Evolutionary conservation across 2,113 vertebrate species (phyloP), one percentile per base, ranked within the genome.

Genomic region (Eubucco bourcierii): DNA sequence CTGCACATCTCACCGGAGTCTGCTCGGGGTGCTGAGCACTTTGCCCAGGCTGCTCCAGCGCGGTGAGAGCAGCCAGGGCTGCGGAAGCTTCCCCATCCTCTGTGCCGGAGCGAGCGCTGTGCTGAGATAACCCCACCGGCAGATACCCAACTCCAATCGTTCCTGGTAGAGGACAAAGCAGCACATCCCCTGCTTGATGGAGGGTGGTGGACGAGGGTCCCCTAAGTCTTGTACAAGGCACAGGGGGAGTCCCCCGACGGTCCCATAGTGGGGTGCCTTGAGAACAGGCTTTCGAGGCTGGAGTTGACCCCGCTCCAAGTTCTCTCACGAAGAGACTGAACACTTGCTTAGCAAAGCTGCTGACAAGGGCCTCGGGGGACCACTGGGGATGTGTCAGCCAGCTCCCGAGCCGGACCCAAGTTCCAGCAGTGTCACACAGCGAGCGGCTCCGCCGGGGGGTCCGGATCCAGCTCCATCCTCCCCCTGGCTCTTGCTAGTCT

Each of bases 291-390:
- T 19, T 37, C 0, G 2, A 44, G 16, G n/a, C 66, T 75, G 87
- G 31, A 8, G 24, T 12, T 87, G 56, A 66, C 64, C 68, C 58
- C 1, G 0, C 41, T 93, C 74, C 82, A 23, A 64, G 50, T 71
- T 78, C 34, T 0, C 25, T 90, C n/a, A 2, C 61, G 3, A 4
- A 1, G 44, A 80, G 74, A 77, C 83, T 29, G 6, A 94, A 55
- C 90, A 73, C 88, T 91, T 84, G 85, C 81, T 79, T 52, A 94
- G 89, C 83, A 80, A 80, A 88, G 87, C 90, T 73, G 81, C 88
- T 66, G 58, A 55, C 77, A 1, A 4, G 65, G 91, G 65, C 75
- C 93, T 60, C 61, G 0, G 37, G 82, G 84, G 87, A 84, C 27
- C 6, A 0, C 60, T 53, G 64, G 84, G 60, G 84, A 87, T 95